These are phyloP conservation scores for Physocephala rufipes DNA, from an alignment of 2,888 invertebrate species.

Conservation along the genomic window DNA sequence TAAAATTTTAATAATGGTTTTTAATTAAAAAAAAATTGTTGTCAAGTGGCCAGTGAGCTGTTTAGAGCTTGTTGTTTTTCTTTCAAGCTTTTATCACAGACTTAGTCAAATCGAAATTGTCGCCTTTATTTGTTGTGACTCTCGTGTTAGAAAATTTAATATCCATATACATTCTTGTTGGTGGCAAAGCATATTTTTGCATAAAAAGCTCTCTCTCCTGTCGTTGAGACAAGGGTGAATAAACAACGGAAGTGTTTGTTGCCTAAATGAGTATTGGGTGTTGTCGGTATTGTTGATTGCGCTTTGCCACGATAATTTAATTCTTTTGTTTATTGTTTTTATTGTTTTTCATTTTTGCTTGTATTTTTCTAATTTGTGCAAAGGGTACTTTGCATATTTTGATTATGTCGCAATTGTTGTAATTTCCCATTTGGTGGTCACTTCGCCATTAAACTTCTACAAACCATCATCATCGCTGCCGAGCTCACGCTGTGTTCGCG, in stretches of 20 bases:
- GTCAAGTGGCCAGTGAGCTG: no score
- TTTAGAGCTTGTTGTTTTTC: conserved; percentile 1
- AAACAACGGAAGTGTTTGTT: conserved; percentile 26
- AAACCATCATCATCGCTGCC: conserved; percentile 16
- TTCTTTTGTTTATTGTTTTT: background rate
- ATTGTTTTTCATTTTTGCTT: background rate
- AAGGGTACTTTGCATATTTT: conserved; percentile 19
- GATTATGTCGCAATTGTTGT: conserved; percentile 33
- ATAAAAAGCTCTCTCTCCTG: conserved; percentile 2
- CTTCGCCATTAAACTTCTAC: background rate
- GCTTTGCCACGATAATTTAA: background rate
- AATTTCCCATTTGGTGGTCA: conserved; percentile 3
- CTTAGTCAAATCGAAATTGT: no score
- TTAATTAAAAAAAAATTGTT: no score
- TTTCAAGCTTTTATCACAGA: no score
- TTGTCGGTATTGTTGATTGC: background rate
- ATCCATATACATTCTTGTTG: no score
- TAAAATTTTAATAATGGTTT: no score
- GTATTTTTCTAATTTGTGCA: background rate
- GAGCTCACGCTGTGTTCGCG: background rate
- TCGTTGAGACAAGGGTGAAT: conserved; percentile 14
- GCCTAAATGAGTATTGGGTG: background rate
- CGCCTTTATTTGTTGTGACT: no score
- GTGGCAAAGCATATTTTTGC: background rate
- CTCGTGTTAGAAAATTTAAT: no score